A percentile compares a stretch with the other conserved stretches of the same genome.
phyloP scores from a whole-genome alignment of 2,888 invertebrate species.

The Microctonus aethiopoides region DNA sequence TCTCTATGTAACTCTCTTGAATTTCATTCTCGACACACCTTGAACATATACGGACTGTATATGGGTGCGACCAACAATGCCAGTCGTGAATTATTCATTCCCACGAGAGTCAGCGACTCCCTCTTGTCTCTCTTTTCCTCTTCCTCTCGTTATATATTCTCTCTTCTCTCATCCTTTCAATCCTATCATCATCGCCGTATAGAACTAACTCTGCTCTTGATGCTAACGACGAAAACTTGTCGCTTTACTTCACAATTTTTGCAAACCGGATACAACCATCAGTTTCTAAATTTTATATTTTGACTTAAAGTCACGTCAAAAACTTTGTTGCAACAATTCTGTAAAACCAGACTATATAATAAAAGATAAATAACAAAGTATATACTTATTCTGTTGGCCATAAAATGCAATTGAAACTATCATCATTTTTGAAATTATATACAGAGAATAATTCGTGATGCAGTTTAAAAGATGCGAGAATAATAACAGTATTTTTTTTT shows the following conservation, averaged over 20 bases:
- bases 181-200: too few species aligned
- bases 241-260: conserved; percentile 5
- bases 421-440: not conserved
- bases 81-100: conserved; percentile 62
- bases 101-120: conserved; percentile 48
- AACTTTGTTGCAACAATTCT: not conserved
- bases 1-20: conserved; percentile 41
- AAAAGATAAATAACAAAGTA: not conserved
- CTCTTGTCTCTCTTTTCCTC: conserved; percentile 35
- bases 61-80: conserved; percentile 64
- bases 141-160: conserved; percentile 30
- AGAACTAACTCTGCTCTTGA: not conserved
- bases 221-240: not conserved
- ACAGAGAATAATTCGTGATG: not conserved
- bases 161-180: conserved; percentile 9
- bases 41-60: conserved; percentile 50
- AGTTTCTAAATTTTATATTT: conserved; percentile 16
- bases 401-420: not conserved
- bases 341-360: not conserved
- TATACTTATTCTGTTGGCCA: not conserved
- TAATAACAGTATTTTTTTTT: not conserved
- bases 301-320: not conserved
- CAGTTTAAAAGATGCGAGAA: not conserved
- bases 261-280: conserved; percentile 23
- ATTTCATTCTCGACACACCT: conserved; percentile 61